These are phyloP conservation scores for Sphaeridia pumilis DNA, from an alignment of 2,888 invertebrate species.

Conservation along the genomic window DNA sequence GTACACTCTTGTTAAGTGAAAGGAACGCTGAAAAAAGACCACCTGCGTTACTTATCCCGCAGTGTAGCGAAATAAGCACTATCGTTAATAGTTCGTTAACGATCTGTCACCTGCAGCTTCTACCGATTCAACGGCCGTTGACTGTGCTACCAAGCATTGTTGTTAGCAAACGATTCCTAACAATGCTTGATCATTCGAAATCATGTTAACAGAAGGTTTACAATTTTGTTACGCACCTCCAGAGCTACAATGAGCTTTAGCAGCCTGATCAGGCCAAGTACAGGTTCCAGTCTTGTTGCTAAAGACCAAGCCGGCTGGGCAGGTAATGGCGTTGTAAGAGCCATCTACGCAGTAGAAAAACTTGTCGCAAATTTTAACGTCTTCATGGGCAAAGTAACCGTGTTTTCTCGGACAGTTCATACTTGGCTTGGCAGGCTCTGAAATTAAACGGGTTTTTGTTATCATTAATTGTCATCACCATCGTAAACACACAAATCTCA, in stretches of 20 bases:
- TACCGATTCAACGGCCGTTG: neutral
- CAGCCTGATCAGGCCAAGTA: slow-evolving; percentile 85
- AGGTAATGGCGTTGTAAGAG: slow-evolving; percentile 77
- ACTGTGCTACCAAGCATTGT: neutral
- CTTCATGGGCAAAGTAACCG: slow-evolving; percentile 77
- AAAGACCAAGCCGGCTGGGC: slow-evolving; percentile 75
- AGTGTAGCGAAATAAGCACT: no score
- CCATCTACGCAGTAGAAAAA: slow-evolving; percentile 45
- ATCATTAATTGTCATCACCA: neutral
- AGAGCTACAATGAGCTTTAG: slow-evolving; percentile 72
- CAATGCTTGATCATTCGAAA: no score
- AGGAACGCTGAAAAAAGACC: no score
- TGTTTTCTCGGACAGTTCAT: slow-evolving; percentile 67
- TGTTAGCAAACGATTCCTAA: neutral
- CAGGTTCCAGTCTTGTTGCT: slow-evolving; percentile 80
- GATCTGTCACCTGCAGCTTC: neutral
- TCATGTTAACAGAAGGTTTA: no score
- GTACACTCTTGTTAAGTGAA: no score
- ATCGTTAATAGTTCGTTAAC: no score
- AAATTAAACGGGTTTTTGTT: neutral
- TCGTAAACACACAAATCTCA: no score
- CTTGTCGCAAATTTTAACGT: slow-evolving; percentile 62
- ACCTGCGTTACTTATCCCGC: no score
- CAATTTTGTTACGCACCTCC: slow-evolving; percentile 45
- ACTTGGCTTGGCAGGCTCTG: slow-evolving; percentile 61